Percentiles rank a stretch among this genome's conserved stretches.
These are phyloP conservation scores for Drosophila bunnanda DNA, from an alignment of 2,888 invertebrate genomes.

Conservation along the genomic window DNA sequence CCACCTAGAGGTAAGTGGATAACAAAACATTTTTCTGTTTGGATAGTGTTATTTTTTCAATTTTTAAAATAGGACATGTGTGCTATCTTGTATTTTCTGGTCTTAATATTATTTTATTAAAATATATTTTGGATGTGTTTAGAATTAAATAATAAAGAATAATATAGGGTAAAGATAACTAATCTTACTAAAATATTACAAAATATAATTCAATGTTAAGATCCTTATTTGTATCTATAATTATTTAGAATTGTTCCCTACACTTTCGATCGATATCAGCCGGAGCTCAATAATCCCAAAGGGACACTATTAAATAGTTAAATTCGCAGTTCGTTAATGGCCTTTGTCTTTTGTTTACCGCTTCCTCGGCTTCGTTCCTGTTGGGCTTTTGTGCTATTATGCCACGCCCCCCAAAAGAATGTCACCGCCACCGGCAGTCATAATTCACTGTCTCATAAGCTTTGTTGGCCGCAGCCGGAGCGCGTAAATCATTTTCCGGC, in stretches of 20 bases:
- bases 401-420: conserved; percentile 47
- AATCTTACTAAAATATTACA: background rate
- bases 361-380: background rate
- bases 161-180: background rate
- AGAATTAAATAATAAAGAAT: background rate
- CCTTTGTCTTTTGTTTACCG: conserved; percentile 22
- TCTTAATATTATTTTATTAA: background rate
- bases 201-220: background rate
- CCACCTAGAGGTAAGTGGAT: background rate
- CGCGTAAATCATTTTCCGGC: conserved; percentile 67
- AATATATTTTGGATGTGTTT: background rate
- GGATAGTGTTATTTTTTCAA: background rate
- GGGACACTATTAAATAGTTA: conserved; percentile 19
- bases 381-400: conserved; percentile 12
- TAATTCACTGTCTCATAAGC: conserved; percentile 69
- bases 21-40: background rate
- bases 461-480: conserved; percentile 41
- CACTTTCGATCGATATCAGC: background rate
- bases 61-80: no score
- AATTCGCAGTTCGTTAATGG: conserved; percentile 11
- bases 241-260: background rate
- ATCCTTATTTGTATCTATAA: accelerated
- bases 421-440: conserved; percentile 58
- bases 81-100: background rate
- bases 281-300: background rate